Conservation (phyloP, 1,140 invertebrate species). For the Anoplophora glabripennis region DNA sequence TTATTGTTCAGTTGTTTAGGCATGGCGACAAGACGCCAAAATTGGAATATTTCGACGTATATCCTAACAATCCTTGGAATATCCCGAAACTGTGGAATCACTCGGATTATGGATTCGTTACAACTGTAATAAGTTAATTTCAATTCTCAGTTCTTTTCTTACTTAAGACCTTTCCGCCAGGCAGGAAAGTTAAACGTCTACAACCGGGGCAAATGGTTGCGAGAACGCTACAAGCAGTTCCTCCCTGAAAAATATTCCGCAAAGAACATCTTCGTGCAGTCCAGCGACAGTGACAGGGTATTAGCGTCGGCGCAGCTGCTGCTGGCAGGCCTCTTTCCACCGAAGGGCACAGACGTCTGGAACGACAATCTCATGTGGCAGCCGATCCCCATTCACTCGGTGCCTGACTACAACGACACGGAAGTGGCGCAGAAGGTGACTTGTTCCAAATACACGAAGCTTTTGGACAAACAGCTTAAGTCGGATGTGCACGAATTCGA, state of each 20-base stretch:
- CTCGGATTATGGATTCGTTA: too few species aligned
- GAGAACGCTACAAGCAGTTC: slow-evolving; percentile 65
- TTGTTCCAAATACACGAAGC: too few species aligned
- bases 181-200: slow-evolving; percentile 74
- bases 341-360: slow-evolving; percentile 66
- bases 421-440: too few species aligned
- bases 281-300: slow-evolving; percentile 78
- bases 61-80: too few species aligned
- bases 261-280: slow-evolving; percentile 67
- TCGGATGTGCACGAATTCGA: too few species aligned
- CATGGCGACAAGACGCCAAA: too few species aligned
- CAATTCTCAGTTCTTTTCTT: slow-evolving; percentile 5
- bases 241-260: slow-evolving; percentile 62
- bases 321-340: slow-evolving; percentile 80
- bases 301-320: slow-evolving; percentile 82
- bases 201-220: slow-evolving; percentile 69
- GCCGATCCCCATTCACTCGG: slow-evolving; percentile 82
- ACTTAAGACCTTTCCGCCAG: slow-evolving; percentile 53
- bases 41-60: too few species aligned
- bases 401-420: slow-evolving; percentile 60
- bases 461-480: too few species aligned
- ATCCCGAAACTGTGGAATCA: too few species aligned
- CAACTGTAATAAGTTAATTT: too few species aligned
- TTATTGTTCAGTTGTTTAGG: too few species aligned
- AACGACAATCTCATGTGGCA: slow-evolving; percentile 75